Evolutionary conservation across 37 sponge, comb jelly and placozoan species (phyloP), one percentile per base, ranked within the genome.

Genomic region (Hexactinellida sp.): DNA sequence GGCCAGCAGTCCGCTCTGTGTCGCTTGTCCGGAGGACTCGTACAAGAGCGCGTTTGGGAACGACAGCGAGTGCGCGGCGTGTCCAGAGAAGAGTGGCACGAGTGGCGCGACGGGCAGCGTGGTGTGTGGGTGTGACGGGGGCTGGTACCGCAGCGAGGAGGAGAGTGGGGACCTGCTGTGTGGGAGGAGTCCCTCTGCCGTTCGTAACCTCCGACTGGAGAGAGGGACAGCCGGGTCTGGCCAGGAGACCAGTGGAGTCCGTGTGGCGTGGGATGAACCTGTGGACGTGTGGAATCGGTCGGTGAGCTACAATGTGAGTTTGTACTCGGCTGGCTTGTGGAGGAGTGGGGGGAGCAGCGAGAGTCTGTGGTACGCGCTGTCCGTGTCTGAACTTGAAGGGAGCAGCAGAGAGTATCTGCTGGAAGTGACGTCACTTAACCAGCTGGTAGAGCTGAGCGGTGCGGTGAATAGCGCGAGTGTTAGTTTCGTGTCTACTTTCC

Each of bases 401-500:
- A 63, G 76, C 34, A 63, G 76, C 76, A 63, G 76, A 63, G 76
- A 63, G 34, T 63, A 63, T 63, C 28, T 63, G 34, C 13, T 63
- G 34, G 76, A 21, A 63, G 76, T 63, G 76, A 63, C 76, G 21
- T n/a, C 76, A 63, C 13, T 63, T 7, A 63, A 63, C 76, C 3
- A 63, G 19, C 76, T 63, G 3, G 76, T 63, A n/a, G 76, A 32
- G 34, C 76, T 63, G 76, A 63, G 76, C 13, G 76, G 34, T 25
- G 30, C 13, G 34, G 76, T 21, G 76, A 63, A 63, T 23, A 63
- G 76, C 13, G 76, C 3, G 76, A 63, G 13, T 63, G 30, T 63
- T n/a, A 63, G 76, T 32, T 63, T 63, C 13, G 76, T 63, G 30
- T 63, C 76, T 63, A 63, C 76, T 63, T 63, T 63, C 76, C 76